Base-by-base conservation (phyloP, 2,888 invertebrate genomes). In the Parnassius apollo region DNA sequence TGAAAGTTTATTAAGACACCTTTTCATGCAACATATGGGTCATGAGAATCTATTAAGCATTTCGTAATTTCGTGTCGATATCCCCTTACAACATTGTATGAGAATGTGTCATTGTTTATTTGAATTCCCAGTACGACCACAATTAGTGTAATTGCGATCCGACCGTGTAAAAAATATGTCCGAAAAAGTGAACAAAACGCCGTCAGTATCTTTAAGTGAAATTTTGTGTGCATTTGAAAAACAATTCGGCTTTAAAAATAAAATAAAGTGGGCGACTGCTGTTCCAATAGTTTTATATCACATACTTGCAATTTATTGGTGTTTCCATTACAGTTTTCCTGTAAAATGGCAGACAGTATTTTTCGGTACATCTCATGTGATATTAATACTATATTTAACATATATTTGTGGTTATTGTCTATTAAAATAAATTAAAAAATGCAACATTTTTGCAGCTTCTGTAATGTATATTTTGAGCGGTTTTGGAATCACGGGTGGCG, bases 401-500 rank as follows among this genome's bases (percentile, higher is more conserved):
- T 35, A 35, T 46, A 12, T 49, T 49, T 7, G 7, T 13, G 1
- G 9, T 13, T 49, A 48, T 0, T 13, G 13, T n/a, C 13, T 48
- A 13, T 13, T 48, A n/a, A 18, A 13, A 49, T 55, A 9, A 42
- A 1, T 0, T 59, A 60, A 35, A 49, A 46, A 18, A 57, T 58
- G 18, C n/a, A 3, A 66, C 64, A 65, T 63, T 51, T 73, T 89
- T 88, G 49, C 78, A 94, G 94, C 93, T 59, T 75, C 88, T 35
- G 75, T 93, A 22, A 92, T 93, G 83, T 94, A 94, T 66, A 86
- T 93, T 53, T 83, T 92, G 2, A 93, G 93, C 64, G 95, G 94
- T 44, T 94, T 95, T 71, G 94, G 95, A 22, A 93, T 95, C 51
- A 95, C 95, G 0, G 95, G 93, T 2, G 95, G 95, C n/a, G 95